Evolutionary conservation across 2,113 vertebrate species (phyloP), one percentile per base, ranked within the genome.

Genomic region (Oreochromis spilurus): DNA sequence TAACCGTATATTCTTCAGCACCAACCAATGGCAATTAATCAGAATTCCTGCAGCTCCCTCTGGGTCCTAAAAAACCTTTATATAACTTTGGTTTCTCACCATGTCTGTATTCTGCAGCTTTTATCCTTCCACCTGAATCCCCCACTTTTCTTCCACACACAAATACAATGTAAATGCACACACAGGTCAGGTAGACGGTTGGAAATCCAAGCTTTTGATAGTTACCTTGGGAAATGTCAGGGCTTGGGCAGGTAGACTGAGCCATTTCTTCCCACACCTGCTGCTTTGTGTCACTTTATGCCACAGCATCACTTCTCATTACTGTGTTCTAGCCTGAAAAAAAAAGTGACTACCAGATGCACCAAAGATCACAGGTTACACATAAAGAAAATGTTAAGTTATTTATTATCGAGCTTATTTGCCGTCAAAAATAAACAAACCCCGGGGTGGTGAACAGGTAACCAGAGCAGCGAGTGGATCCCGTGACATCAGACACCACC

Each of bases 191-290:
- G 55, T 70, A 75, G 89, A 86, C 72, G 4, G 90, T 85, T 92
- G 87, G 93, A 94, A 95, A 95, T 89, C 92, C 36, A 92, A 94
- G 87, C 93, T 92, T 91, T 31, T 81, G 82, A 93, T 91, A 83
- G 86, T 55, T 83, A 86, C 93, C 90, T 92, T 91, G 94, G 92
- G 92, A 95, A 93, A 94, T 83, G 89, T 84, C 84, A 84, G 75
- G 50, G 53, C 88, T 88, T 38, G 40, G 77, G 40, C 38, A 85
- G 91, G 92, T 79, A 89, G 79, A 83, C 31, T 3, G 9, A 88
- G 75, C 72, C 72, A 86, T 86, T 88, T 92, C 81, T 91, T 93
- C 94, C 92, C 94, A 95, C 93, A 96, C 93, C 88, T 94, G 91
- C 84, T 84, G 87, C 86, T 85, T 88, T 93, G 91, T 94, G 89